Evolutionary conservation across 2,888 invertebrate species (phyloP).

Genomic region (Notodonta dromedarius): DNA sequence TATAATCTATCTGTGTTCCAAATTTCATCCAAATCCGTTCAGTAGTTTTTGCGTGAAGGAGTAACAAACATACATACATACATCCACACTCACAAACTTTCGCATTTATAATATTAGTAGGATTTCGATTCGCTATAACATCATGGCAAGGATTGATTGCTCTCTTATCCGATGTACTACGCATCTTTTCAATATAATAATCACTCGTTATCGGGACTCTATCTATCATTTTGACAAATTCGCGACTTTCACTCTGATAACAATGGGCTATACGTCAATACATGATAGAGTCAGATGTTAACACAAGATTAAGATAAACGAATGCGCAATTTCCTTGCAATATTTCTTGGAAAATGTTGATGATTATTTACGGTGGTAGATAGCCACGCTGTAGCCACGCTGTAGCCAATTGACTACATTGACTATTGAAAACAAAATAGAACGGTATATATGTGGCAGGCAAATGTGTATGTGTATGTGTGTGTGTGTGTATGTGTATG

Average conservation of each 20-base stretch:
- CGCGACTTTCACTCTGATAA: constrained; percentile 5
- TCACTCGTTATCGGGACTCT: background rate
- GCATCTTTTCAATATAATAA: constrained; percentile 1
- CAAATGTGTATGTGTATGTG: too few relatives aligned
- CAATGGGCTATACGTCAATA: constrained; percentile 7
- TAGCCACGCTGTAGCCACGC: too few relatives aligned
- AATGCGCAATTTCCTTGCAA: background rate
- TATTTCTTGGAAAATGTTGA: background rate
- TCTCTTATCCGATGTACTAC: background rate
- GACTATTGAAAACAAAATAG: background rate
- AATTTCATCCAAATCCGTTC: too few relatives aligned
- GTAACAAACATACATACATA: too few relatives aligned
- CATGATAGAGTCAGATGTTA: constrained; percentile 1
- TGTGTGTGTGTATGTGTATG: too few relatives aligned
- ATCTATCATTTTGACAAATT: constrained; percentile 2
- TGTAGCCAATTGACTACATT: too few relatives aligned
- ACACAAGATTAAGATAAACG: background rate
- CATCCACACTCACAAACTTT: too few relatives aligned
- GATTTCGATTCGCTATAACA: background rate
- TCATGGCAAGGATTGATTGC: background rate
- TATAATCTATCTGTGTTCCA: too few relatives aligned
- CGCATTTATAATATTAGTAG: too few relatives aligned
- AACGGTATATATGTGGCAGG: too few relatives aligned
- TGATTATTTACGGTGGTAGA: background rate
- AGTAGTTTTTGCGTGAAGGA: too few relatives aligned